Base-by-base conservation (phyloP, 2,888 invertebrate species). In the Cartodere bifasciata region DNA sequence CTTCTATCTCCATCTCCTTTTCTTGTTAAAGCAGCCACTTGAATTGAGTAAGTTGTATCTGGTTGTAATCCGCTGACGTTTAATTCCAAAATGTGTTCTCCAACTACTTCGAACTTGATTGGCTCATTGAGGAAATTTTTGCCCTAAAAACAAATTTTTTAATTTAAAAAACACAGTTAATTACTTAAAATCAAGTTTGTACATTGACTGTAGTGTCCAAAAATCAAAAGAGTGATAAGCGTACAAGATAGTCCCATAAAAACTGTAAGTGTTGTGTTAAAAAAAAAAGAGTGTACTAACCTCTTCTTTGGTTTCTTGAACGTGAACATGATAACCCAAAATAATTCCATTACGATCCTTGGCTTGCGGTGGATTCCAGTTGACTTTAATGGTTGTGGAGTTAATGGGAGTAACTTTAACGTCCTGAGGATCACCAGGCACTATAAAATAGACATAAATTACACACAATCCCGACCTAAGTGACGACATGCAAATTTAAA, bases 1-100 rank as follows among this genome's bases (percentile, higher is more conserved):
- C 92, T 92, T 41, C 92, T 70, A 57, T 87, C 84, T 12, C 98
- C 98, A 58, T 98, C 97, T 23, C 98, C 98, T 60, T 91, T 91
- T 39, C 92, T 72, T 3, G 97, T 98, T 37, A 95, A 68, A 1
- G 95, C 98, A 1, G 92, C 92, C 35, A 97, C 91, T 66, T 91
- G 87, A 35, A 94, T 80, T 31, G 79, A 79, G 63, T 98, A 98
- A 47, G 77, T 75, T 1, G 97, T 92, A 53, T 97, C 94, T 3
- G 98, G 94, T 58, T 94, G 90, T 24, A 98, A 68, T 9, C 84
- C 86, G 9, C 83, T 80, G 29, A 94, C 77, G 55, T 87, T 88
- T 47, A 81, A 70, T 53, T 87, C 82, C 34, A 82, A 56, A 5
- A 75, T 71, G 10, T 72, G 70, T 29, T 83, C 81, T 49, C 86